These are phyloP conservation scores for Dichetophora obliterata DNA, from an alignment of 2,888 invertebrate genomes.

Conservation along the genomic window DNA sequence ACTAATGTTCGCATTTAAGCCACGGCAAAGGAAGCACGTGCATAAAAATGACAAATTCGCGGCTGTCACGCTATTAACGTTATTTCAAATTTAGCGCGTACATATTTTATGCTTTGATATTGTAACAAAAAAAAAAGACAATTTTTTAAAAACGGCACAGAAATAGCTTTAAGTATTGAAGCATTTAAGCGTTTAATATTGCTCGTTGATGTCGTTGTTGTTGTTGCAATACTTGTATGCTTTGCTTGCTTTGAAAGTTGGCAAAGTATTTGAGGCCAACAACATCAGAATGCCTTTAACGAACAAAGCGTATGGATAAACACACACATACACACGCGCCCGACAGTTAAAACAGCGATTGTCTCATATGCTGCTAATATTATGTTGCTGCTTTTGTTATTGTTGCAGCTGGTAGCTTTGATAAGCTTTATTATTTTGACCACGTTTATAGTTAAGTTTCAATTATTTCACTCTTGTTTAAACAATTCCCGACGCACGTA, in stretches of 20 bases:
- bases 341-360: neutral
- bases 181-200: neutral
- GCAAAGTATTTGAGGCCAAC: too few species aligned
- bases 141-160: neutral
- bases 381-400: neutral
- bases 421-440: constrained; percentile 3
- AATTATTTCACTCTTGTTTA: neutral
- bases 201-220: neutral
- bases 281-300: too few species aligned
- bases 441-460: constrained; percentile 3
- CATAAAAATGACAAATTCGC: constrained; percentile 59
- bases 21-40: neutral
- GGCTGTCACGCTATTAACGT: constrained; percentile 63
- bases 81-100: constrained; percentile 52
- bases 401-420: neutral
- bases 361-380: neutral
- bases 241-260: too few species aligned
- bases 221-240: neutral
- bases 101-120: constrained; percentile 65
- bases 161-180: neutral
- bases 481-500: neutral
- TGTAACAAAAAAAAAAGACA: constrained; percentile 51
- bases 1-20: neutral
- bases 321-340: neutral
- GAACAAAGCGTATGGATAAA: neutral